These are phyloP conservation scores for Xyrauchen texanus DNA, from an alignment of 2,113 vertebrate genomes.

Conservation along the genomic window DNA sequence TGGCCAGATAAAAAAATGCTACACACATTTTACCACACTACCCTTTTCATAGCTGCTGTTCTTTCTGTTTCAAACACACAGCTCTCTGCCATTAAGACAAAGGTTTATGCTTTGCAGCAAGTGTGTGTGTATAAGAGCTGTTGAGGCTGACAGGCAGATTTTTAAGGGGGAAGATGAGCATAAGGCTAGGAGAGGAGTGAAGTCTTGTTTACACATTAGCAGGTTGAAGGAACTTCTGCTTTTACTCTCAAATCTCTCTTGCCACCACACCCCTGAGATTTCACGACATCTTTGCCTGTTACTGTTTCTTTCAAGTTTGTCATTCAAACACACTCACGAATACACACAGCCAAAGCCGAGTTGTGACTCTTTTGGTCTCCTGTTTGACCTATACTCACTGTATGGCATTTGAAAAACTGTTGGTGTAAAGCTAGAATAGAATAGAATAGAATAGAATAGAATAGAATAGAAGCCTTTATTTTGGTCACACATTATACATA, in stretches of 20 bases:
- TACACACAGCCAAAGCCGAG: slow-evolving; percentile 27
- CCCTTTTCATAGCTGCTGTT: slow-evolving; percentile 32
- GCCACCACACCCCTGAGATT: slow-evolving; percentile 55
- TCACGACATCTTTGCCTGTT: slow-evolving; percentile 56
- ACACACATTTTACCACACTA: slow-evolving; percentile 33
- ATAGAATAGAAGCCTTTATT: no score
- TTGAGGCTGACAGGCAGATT: slow-evolving; percentile 51
- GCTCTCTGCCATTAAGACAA: slow-evolving; percentile 69
- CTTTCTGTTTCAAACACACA: slow-evolving; percentile 14
- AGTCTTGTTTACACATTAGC: slow-evolving; percentile 95
- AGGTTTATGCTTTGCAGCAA: slow-evolving; percentile 66
- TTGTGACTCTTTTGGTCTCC: slow-evolving; percentile 21
- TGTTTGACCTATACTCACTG: slow-evolving; percentile 45
- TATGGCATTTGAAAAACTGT: slow-evolving; percentile 23
- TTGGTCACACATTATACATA: no score
- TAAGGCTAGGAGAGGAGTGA: slow-evolving; percentile 86
- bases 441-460: no score
- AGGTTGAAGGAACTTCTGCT: slow-evolving; percentile 65
- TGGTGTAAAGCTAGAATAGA: no score
- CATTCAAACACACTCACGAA: no score
- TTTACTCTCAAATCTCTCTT: slow-evolving; percentile 60
- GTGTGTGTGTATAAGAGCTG: slow-evolving; percentile 68
- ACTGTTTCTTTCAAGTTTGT: slow-evolving; percentile 38
- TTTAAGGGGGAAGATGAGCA: slow-evolving; percentile 86
- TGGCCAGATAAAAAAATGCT: slow-evolving; percentile 38